These are phyloP conservation scores for Chrysina gloriosa DNA, from an alignment of 2,888 invertebrate genomes.

Conservation along the genomic window DNA sequence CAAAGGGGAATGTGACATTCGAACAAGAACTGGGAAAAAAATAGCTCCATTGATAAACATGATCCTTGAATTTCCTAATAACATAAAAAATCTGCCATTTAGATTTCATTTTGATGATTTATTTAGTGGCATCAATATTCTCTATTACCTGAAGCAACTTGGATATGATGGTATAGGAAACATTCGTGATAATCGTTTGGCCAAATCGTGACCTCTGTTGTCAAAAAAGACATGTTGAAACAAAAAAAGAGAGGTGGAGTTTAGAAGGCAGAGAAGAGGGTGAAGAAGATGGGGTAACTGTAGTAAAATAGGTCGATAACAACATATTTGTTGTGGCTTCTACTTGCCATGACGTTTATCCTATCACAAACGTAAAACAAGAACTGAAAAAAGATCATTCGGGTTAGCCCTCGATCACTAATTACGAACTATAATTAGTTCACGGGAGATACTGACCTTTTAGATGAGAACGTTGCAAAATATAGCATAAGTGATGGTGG, in stretches of 20 bases:
- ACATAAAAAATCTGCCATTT: constrained; percentile 36
- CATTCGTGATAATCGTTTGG: constrained; percentile 49
- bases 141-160: no score
- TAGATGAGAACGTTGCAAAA: background rate
- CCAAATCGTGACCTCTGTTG: constrained; percentile 47
- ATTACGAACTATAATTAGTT: background rate
- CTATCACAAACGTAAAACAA: constrained; percentile 38
- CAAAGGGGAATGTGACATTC: constrained; percentile 1
- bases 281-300: background rate
- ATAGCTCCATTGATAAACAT: no score
- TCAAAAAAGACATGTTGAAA: no score
- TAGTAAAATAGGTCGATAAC: background rate
- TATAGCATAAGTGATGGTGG: no score
- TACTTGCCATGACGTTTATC: constrained; percentile 43
- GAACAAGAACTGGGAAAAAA: constrained; percentile 29
- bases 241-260: no score
- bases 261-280: no score
- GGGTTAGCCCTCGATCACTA: constrained; percentile 32
- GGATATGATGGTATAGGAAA: constrained; percentile 50
- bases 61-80: no score
- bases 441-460: background rate
- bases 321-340: constrained; percentile 13
- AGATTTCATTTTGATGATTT: constrained; percentile 45
- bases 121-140: no score
- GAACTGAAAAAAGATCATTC: constrained; percentile 43